Evolutionary conservation across 2,113 vertebrate species (phyloP), one percentile per base, ranked within the genome.

Genomic region (Leucosticte australis): DNA sequence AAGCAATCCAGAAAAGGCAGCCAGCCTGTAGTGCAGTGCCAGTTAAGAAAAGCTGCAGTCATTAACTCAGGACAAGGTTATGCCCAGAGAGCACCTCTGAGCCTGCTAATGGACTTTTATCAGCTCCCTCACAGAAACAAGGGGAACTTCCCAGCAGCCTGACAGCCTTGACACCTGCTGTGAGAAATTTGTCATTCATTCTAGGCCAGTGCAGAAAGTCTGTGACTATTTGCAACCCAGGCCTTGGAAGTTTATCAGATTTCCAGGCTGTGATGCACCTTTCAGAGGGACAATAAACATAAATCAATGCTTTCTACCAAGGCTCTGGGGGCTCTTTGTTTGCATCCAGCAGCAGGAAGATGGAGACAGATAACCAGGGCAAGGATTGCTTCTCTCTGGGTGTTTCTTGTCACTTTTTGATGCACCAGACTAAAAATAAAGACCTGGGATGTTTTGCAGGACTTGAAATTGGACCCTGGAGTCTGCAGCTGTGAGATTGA

Each of bases 361-460:
- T 86, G 68, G 22, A 79, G 80, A 75, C 9, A 55, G 73, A 87
- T 37, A 87, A 84, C 19, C 15, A 4, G 65, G 44, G 6, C 2
- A 4, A 81, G 69, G 64, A 80, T 50, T 87, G 62, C 47, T 87
- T 79, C 70, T 90, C 70, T 44, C 74, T 0, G 0, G 19, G 46
- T 56, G 28, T 41, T 82, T 78, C 77, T 59, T 27, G 53, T 9
- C 26, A 31, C 56, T 9, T 52, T 81, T 77, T 68, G 81, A 92
- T 3, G 11, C 64, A 75, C 24, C 24, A 23, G 41, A 55, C 91
- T 91, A 71, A 95, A 96, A 95, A 94, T 97, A 96, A 94, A 93
- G 84, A 41, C 68, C 37, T 80, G 67, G 63, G 85, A 80, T 74
- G 35, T 65, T 96, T 89, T 77, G 83, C 71, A 83, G 59, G 71